Conservation (phyloP, 2,888 invertebrate genomes). For the Phorcus lineatus region DNA sequence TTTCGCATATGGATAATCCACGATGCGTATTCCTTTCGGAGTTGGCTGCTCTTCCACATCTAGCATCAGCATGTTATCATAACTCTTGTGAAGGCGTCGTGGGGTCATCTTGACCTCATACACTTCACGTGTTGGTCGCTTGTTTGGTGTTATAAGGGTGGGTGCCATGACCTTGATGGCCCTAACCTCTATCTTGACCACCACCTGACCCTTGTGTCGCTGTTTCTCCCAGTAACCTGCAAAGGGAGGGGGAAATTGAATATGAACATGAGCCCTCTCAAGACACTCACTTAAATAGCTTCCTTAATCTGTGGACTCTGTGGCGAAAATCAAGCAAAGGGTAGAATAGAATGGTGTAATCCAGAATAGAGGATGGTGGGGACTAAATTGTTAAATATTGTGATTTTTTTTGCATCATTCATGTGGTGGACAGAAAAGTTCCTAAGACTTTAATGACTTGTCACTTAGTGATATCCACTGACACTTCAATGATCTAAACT, state of each 20-base stretch:
- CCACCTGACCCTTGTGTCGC: slow-evolving; percentile 70
- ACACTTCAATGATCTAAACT: background rate
- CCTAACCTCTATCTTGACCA: slow-evolving; percentile 62
- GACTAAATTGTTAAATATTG: too few relatives aligned
- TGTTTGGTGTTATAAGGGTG: slow-evolving; percentile 46
- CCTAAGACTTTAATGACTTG: too few relatives aligned
- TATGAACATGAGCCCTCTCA: background rate
- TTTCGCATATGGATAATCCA: slow-evolving; percentile 54
- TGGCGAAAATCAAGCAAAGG: too few relatives aligned
- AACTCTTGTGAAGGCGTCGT: slow-evolving; percentile 58
- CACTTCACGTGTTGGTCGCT: slow-evolving; percentile 28
- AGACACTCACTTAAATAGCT: too few relatives aligned
- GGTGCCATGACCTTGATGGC: slow-evolving; percentile 64
- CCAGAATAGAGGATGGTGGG: too few relatives aligned
- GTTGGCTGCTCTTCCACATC: slow-evolving; percentile 44
- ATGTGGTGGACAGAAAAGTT: too few relatives aligned
- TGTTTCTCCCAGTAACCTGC: slow-evolving; percentile 67
- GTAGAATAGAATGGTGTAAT: too few relatives aligned
- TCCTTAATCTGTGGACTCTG: too few relatives aligned
- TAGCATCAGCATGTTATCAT: slow-evolving; percentile 63
- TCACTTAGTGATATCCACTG: too few relatives aligned
- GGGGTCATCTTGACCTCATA: slow-evolving; percentile 52
- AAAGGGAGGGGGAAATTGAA: slow-evolving; percentile 34
- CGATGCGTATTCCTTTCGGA: slow-evolving; percentile 47
- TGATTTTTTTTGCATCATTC: too few relatives aligned